phyloP scores from a whole-genome alignment of 2,888 invertebrate genomes.

The Polymixis lichenea region DNA sequence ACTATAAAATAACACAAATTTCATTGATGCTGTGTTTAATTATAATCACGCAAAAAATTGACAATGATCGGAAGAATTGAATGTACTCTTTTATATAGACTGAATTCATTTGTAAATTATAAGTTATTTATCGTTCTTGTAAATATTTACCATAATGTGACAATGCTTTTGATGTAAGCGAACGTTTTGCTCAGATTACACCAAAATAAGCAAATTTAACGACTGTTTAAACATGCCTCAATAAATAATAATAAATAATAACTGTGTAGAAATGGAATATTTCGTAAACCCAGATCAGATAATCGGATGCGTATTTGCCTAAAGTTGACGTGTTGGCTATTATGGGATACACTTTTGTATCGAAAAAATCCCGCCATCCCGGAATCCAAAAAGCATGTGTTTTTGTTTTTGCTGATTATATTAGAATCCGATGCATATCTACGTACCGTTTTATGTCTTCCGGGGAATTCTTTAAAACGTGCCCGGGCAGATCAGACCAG shows the following conservation, averaged over 20 bases:
- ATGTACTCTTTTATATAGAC: slow-evolving; percentile 15
- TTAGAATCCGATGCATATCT: no score
- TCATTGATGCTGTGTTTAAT: slow-evolving; percentile 18
- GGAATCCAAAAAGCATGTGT: background rate
- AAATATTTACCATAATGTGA: slow-evolving; percentile 11
- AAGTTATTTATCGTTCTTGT: background rate
- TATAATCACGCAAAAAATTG: background rate
- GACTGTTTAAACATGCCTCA: background rate
- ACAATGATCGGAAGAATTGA: background rate
- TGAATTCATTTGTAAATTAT: slow-evolving; percentile 35
- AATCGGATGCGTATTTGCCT: background rate
- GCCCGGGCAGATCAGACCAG: no score
- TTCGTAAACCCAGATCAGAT: background rate
- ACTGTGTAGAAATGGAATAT: background rate
- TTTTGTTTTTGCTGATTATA: background rate
- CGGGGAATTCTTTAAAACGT: no score
- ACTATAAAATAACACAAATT: background rate
- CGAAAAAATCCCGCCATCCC: background rate
- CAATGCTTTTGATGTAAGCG: background rate
- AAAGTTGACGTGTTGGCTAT: background rate
- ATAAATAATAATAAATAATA: slow-evolving; percentile 12
- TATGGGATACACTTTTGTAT: background rate
- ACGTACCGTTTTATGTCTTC: no score
- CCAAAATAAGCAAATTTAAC: slow-evolving; percentile 9
- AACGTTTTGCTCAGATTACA: slow-evolving; percentile 19